These are phyloP conservation scores for Isurus oxyrinchus DNA, from an alignment of 2,113 vertebrate genomes.

Conservation along the genomic window DNA sequence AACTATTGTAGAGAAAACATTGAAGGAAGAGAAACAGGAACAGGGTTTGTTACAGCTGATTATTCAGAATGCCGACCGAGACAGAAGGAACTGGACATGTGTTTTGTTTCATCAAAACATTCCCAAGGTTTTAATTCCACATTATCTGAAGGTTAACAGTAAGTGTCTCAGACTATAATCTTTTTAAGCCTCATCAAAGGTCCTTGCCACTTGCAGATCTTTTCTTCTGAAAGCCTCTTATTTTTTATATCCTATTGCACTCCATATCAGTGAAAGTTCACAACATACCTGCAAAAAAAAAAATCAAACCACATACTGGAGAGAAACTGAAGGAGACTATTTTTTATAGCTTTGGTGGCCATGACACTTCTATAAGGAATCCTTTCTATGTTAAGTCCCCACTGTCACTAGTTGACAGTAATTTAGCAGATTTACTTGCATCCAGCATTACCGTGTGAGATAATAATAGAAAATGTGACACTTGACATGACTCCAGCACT, in stretches of 20 bases:
- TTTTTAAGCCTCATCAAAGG: background rate
- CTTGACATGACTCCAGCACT: no score
- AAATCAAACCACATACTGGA: no score
- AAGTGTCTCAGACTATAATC: background rate
- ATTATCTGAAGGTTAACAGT: background rate
- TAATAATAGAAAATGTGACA: no score
- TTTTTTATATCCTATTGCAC: background rate
- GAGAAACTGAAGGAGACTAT: no score
- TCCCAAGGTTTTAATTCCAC: background rate
- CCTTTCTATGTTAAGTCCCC: no score
- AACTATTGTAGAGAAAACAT: background rate
- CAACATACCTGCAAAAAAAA: no score
- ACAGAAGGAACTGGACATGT: background rate
- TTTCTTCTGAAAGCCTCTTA: background rate
- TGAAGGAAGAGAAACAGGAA: background rate
- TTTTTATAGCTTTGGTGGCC: no score
- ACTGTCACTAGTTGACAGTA: no score
- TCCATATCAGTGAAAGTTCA: background rate
- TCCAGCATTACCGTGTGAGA: no score
- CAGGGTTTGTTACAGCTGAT: background rate
- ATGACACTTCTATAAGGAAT: no score
- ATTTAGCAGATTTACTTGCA: no score
- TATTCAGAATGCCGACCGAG: background rate
- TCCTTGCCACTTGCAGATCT: background rate
- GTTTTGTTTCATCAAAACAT: constrained; percentile 16